Conservation (phyloP, 2,797 vertebrate genomes). For the Cirrhinus molitorella region DNA sequence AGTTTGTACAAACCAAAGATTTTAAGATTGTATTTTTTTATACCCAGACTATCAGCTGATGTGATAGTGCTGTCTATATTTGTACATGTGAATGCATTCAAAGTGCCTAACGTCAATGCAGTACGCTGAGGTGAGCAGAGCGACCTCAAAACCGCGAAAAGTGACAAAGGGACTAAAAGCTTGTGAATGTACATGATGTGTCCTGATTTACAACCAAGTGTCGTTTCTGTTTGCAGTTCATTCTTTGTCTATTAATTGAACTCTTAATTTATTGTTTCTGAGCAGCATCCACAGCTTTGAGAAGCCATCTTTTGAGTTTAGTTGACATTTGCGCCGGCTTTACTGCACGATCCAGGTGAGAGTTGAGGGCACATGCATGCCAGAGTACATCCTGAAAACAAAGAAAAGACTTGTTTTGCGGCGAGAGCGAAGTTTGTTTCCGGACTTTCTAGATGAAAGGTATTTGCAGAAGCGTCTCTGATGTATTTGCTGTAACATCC, state of each 20-base stretch:
- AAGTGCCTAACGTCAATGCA: slow-evolving; percentile 95
- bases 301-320: slow-evolving; percentile 1
- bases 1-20: slow-evolving; percentile 95
- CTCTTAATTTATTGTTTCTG: slow-evolving; percentile 56
- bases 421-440: slow-evolving; percentile 33
- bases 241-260: slow-evolving; percentile 12
- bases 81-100: slow-evolving; percentile 89
- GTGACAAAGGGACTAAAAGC: slow-evolving; percentile 77
- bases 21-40: slow-evolving; percentile 75
- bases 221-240: slow-evolving; percentile 50
- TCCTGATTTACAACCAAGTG: slow-evolving; percentile 72
- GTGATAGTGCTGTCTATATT: slow-evolving; percentile 85
- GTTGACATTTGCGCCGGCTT: slow-evolving; percentile 8
- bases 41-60: slow-evolving; percentile 74
- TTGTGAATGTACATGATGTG: slow-evolving; percentile 89
- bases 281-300: slow-evolving; percentile 19
- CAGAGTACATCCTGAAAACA: slow-evolving; percentile 47
- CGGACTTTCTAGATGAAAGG: slow-evolving; percentile 47
- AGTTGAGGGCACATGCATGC: slow-evolving; percentile 6
- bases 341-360: slow-evolving; percentile 27
- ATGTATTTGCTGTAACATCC: slow-evolving; percentile 88
- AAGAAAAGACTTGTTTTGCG: slow-evolving; percentile 57
- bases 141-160: slow-evolving; percentile 83
- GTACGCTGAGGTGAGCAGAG: slow-evolving; percentile 81
- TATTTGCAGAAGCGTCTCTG: slow-evolving; percentile 77